phyloP scores from a whole-genome alignment of 2,888 invertebrate species.

The Leptopilina drosophilae region DNA sequence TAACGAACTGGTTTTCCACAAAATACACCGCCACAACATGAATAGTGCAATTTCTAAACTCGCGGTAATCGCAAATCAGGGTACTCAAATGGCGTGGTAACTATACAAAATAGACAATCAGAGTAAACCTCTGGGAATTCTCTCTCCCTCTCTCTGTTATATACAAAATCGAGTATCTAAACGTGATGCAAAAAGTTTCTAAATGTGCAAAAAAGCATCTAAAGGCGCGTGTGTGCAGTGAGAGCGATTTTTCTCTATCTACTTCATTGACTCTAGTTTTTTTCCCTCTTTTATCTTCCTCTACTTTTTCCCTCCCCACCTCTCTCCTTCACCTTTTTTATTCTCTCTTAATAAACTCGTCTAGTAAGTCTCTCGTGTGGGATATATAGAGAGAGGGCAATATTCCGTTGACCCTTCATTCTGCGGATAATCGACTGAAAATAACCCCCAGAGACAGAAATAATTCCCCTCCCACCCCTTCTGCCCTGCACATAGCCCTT shows the following conservation, averaged over 20 bases:
- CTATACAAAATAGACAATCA: conserved; percentile 46
- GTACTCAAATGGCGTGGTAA: conserved; percentile 36
- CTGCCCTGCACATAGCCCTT: conserved; percentile 11
- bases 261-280: conserved; percentile 47
- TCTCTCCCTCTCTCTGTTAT: not conserved
- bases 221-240: conserved; percentile 51
- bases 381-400: conserved; percentile 45
- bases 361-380: conserved; percentile 47
- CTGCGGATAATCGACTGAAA: conserved; percentile 76
- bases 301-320: conserved; percentile 52
- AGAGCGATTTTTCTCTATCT: conserved; percentile 46
- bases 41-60: conserved; percentile 39
- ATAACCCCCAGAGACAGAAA: conserved; percentile 74
- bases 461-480: conserved; percentile 9
- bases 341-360: conserved; percentile 51
- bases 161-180: conserved; percentile 52
- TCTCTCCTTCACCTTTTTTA: too few species aligned
- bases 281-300: conserved; percentile 54
- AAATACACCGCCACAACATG: conserved; percentile 16
- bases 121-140: conserved; percentile 53
- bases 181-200: conserved; percentile 49
- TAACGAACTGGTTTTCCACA: conserved; percentile 37
- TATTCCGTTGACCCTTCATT: conserved; percentile 51
- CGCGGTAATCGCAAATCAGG: conserved; percentile 39
- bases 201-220: conserved; percentile 48